These are phyloP conservation scores for Gymnoscopelus braueri DNA, from an alignment of 2,797 vertebrate species.

Conservation along the genomic window DNA sequence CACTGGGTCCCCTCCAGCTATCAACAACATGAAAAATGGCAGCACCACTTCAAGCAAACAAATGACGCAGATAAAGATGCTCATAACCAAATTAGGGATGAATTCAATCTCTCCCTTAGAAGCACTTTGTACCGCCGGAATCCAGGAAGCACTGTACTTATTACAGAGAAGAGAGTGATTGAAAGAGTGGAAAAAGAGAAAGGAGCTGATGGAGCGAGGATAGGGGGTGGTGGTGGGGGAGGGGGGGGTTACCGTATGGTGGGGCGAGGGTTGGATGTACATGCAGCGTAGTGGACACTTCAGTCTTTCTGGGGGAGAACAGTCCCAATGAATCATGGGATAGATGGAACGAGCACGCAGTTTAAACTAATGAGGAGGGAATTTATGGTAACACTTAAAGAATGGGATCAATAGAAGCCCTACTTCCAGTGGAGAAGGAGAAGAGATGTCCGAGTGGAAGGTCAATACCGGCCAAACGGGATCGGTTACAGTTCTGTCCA, in stretches of 20 bases:
- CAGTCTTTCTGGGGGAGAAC: constrained; percentile 30
- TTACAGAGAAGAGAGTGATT: constrained; percentile 40
- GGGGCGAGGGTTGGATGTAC: too few species aligned
- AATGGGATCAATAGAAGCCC: constrained; percentile 77
- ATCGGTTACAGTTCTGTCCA: constrained; percentile 67
- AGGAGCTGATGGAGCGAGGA: constrained; percentile 50
- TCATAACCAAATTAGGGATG: constrained; percentile 73
- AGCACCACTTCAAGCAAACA: constrained; percentile 45
- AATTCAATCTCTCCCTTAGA: constrained; percentile 72
- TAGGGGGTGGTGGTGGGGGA: constrained; percentile 29
- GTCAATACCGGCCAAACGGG: constrained; percentile 62
- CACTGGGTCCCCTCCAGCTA: constrained; percentile 40
- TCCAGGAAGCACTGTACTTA: constrained; percentile 68
- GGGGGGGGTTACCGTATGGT: constrained; percentile 33
- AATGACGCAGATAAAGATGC: constrained; percentile 58
- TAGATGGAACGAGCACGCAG: constrained; percentile 49
- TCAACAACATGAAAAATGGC: constrained; percentile 40
- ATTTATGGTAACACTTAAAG: constrained; percentile 85
- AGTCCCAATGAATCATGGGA: constrained; percentile 66
- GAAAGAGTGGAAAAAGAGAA: constrained; percentile 41
- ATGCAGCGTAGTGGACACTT: constrained; percentile 25
- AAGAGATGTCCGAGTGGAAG: constrained; percentile 42
- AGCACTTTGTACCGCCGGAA: constrained; percentile 72
- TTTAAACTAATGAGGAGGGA: constrained; percentile 77
- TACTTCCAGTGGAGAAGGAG: constrained; percentile 52